phyloP scores from a whole-genome alignment of 2,113 vertebrate species.

The Myrmophylax atrothorax region DNA sequence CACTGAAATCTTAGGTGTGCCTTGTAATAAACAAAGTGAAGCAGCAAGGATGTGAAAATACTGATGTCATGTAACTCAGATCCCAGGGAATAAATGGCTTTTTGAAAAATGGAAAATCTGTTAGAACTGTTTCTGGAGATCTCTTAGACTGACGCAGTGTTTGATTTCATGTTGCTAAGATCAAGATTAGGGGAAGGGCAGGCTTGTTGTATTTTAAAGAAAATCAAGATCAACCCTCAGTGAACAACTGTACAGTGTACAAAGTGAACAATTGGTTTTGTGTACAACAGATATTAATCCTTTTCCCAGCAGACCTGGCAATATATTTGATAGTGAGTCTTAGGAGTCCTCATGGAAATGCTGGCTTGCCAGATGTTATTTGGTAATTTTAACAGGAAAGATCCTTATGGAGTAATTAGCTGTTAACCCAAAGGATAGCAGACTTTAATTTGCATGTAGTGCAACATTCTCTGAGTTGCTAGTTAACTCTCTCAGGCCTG shows the following conservation, averaged over 20 bases:
- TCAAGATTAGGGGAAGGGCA: background rate
- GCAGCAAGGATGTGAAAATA: background rate
- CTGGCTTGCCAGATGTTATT: background rate
- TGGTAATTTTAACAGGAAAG: background rate
- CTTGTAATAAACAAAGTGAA: background rate
- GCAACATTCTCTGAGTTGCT: background rate
- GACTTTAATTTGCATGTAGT: background rate
- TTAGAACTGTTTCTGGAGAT: background rate
- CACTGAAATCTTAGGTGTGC: background rate
- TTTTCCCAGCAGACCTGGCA: background rate
- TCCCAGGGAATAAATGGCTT: background rate
- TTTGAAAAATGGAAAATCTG: background rate
- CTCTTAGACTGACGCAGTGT: background rate
- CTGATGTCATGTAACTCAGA: background rate
- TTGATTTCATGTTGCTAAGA: background rate
- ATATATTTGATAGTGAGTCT: background rate
- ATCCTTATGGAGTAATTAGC: background rate
- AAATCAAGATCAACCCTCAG: background rate
- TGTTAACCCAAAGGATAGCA: background rate
- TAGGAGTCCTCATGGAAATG: background rate
- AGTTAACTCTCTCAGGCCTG: background rate
- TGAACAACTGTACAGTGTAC: background rate
- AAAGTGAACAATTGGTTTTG: background rate
- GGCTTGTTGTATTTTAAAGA: background rate
- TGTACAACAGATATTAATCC: background rate